Evolutionary conservation across 2,113 vertebrate genomes (phyloP), one percentile per base, ranked within the genome.

Genomic region (Tragulus kanchil): DNA sequence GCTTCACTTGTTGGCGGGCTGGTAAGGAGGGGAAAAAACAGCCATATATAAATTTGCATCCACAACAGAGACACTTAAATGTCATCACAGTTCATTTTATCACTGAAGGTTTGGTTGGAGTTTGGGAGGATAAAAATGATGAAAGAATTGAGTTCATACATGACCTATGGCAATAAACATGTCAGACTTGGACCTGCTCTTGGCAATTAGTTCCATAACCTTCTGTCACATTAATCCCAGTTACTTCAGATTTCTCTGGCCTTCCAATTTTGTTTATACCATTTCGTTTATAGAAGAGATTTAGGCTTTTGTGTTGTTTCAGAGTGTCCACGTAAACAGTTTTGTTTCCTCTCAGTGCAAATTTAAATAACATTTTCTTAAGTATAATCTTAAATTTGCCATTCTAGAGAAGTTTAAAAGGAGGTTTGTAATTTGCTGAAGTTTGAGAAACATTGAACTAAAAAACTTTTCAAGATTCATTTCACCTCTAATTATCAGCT

Each of bases 341-440:
- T 56, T 73, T 26, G 23, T 19, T 94, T 96, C 91, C 17, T n/a
- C 23, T 93, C 4, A 69, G 12, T 48, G 62, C 5, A n/a, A 11
- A 88, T 85, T 58, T 81, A 90, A 83, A 42, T 31, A 69, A 11
- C 2, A 96, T 93, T 87, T 79, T 92, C 61, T 50, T 52, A 83
- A 75, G 52, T 86, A 31, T 15, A n/a, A 73, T 50, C 85, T 54
- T 9, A 71, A 48, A n/a, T 59, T 75, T 26, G 3, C 58, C 5
- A 85, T 26, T 77, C 54, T 75, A 69, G 8, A 85, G 4, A 16
- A 75, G 1, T 14, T 86, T 59, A 25, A 85, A 81, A 85, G 25
- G 16, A 95, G 4, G 45, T 56, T 45, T 50, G 13, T 62, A 67
- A 19, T 94, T 62, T 78, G 23, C 8, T 50, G 19, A 89, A 73